Evolutionary conservation across 2,888 invertebrate genomes (phyloP).

Genomic region (Athripsodes cinereus): DNA sequence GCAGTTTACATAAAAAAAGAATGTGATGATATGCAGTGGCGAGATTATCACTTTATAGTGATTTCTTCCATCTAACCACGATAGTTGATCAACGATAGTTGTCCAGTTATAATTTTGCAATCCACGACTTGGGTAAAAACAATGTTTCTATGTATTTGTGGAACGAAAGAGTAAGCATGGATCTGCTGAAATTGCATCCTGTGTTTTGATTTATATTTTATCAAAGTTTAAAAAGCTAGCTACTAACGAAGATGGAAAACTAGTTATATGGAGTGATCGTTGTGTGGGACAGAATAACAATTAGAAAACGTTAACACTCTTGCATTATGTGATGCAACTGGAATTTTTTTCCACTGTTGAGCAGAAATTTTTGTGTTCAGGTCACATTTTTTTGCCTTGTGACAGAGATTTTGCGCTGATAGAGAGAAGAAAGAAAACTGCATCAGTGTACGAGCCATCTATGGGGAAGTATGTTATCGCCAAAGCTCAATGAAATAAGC

Average conservation of each 20-base stretch:
- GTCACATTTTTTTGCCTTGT: too few relatives aligned
- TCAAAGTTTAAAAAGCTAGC: background rate
- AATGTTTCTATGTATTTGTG: conserved; percentile 2
- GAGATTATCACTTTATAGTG: too few relatives aligned
- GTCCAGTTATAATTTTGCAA: conserved; percentile 4
- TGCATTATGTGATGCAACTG: background rate
- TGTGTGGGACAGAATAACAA: background rate
- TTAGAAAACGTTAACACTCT: background rate
- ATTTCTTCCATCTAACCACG: too few relatives aligned
- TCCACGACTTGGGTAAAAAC: background rate
- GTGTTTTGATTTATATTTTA: conserved; percentile 3
- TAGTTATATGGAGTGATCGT: conserved; percentile 4
- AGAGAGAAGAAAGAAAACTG: conserved; percentile 1
- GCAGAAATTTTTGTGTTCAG: background rate
- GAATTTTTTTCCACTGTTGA: background rate
- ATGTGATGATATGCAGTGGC: too few relatives aligned
- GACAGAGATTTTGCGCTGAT: too few relatives aligned
- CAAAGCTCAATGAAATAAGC: background rate
- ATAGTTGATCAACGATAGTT: conserved; percentile 2
- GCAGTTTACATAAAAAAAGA: too few relatives aligned
- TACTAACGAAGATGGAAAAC: background rate
- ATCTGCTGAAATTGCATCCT: conserved; percentile 1
- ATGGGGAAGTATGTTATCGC: conserved; percentile 3
- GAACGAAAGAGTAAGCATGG: background rate
- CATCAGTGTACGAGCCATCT: background rate